Evolutionary conservation across 1,140 invertebrate genomes (phyloP), one percentile per base, ranked within the genome.

Genomic region (Luehdorfia chinensis): DNA sequence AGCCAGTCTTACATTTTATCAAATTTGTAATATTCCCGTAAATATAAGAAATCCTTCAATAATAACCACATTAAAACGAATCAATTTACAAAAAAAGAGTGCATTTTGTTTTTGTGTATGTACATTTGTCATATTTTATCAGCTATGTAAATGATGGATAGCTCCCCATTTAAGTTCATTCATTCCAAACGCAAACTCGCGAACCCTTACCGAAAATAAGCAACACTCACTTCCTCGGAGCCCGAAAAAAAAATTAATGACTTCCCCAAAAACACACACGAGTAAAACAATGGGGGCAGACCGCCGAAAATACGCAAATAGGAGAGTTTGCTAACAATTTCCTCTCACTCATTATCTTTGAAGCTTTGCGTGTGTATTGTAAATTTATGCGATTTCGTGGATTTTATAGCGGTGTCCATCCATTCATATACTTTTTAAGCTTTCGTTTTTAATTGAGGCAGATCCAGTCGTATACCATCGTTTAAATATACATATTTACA

Each of bases 231-330:
- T 66, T 66, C 59, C 66, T 59, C 25, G 46, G 43, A 39, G 58
- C 37, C 55, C 61, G 50, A 60, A 65, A 61, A 69, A 73, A 63
- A 72, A 73, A 66, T 71, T 73, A 76, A 76, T 63, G 73, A 71
- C 55, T 65, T 47, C 57, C 64, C 57, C 36, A 36, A 52, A 59
- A 56, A 59, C 55, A 66, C 65, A 76, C 59, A 68, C 65, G 60
- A 52, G 54, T 50, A 49, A 66, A 52, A 59, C 65, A 56, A 71
- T 71, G 61, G 63, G 55, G 51, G 56, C 33, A 49, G 49, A 54
- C 54, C 45, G 52, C 69, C 69, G 48, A 71, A 76, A 68, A 68
- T 66, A 48, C 46, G 59, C 55, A 61, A 58, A 67, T 66, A 60
- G 55, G 45, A 33, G 51, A 37, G 43, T 28, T 45, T 52, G 53